phyloP scores from a whole-genome alignment of 2,888 invertebrate species.

The Microctonus brassicae region DNA sequence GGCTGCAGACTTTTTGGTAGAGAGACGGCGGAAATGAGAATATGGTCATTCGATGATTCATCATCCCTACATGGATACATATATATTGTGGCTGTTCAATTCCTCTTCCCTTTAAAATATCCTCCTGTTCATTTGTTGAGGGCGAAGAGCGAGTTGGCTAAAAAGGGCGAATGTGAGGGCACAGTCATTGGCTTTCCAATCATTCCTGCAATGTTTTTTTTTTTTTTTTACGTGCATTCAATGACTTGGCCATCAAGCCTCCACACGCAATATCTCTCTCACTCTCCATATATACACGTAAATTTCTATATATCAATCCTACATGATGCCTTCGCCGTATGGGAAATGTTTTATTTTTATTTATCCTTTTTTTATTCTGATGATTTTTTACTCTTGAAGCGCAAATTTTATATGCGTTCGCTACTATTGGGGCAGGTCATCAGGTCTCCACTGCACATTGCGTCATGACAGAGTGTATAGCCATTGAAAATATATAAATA shows the following conservation, averaged over 20 bases:
- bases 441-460: neutral
- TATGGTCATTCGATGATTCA: constrained; percentile 68
- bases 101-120: constrained; percentile 16
- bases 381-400: neutral
- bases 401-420: neutral
- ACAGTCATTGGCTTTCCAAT: constrained; percentile 67
- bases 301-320: neutral
- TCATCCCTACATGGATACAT: constrained; percentile 27
- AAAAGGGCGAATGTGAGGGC: constrained; percentile 49
- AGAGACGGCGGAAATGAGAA: constrained; percentile 7
- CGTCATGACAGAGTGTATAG: neutral
- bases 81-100: neutral
- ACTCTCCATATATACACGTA: constrained; percentile 28
- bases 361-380: constrained; percentile 1
- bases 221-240: constrained; percentile 66
- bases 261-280: constrained; percentile 38
- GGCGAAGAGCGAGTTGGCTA: neutral
- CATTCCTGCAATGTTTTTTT: constrained; percentile 67
- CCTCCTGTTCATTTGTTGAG: constrained; percentile 5
- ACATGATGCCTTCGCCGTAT: neutral
- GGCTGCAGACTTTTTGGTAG: constrained; percentile 35
- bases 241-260: constrained; percentile 60
- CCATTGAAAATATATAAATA: neutral
- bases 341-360: neutral
- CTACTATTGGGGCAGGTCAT: constrained; percentile 17